Base-by-base conservation (phyloP, 2,888 invertebrate genomes). In the Sinhomidia bicolor region DNA sequence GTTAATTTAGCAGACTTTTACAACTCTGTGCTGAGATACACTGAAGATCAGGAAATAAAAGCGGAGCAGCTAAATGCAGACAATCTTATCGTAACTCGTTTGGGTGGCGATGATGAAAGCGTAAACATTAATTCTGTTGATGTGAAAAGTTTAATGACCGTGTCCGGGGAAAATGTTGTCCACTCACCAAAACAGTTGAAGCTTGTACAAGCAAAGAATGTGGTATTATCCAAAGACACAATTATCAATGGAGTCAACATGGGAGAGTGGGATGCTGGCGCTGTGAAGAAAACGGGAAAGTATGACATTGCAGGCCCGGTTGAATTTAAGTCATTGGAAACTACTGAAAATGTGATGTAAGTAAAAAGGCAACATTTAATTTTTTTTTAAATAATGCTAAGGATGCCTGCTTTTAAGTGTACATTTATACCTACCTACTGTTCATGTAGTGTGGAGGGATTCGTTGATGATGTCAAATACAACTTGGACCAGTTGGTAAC, bases 161-260 rank as follows among this genome's bases (percentile, higher is more conserved):
- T 90, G 12, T 54, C 88, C 26, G 91, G 89, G 14, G 60, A 68
- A 10, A 91, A 91, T 83, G 7, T 23, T 12, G 26, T 92, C 1
- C 47, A 7, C 0, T 32, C 23, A 0, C 7, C 47, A 9, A 90
- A 90, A 44, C 54, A 23, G 6, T 10, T 91, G 17, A 68, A 90
- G 5, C 65, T 68, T 17, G 20, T 90, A 5, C 20, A 47, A 0
- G 80, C 65, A 0, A 60, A 85, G 0, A 29, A 12, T 0, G 2
- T 89, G 5, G 44, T 44, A 0, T 17, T 89, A 6, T 74, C 85
- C 6, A 14, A n/a, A 0, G 26, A 88, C 47, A 79, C 89, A 3
- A 23, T 29, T 1, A 29, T 90, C 9, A 54, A 78, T n/a, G 90
- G 90, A 23, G 89, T 92, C 3, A 82, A 88, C 26, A n/a, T 92